These are phyloP conservation scores for Drosophila kohkoa DNA, from an alignment of 1,140 invertebrate genomes.

Conservation along the genomic window DNA sequence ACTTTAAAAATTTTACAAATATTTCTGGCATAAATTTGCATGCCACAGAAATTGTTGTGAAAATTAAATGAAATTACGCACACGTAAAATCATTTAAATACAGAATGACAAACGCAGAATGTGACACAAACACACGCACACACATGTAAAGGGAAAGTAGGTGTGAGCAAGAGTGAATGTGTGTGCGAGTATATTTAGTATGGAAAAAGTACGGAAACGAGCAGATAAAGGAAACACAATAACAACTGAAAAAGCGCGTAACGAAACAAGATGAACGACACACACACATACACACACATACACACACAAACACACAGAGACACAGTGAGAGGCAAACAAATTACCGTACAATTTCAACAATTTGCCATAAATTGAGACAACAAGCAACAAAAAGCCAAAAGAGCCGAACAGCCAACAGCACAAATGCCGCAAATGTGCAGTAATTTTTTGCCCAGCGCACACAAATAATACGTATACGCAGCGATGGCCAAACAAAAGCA, in stretches of 20 bases:
- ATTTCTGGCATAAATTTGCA: conserved; percentile 75
- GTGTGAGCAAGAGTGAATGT: not conserved
- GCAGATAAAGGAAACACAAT: conserved; percentile 41
- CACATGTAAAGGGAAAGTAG: not conserved
- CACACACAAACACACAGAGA: conserved; percentile 28
- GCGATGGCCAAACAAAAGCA: conserved; percentile 50
- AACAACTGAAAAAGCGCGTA: conserved; percentile 61
- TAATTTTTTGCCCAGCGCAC: conserved; percentile 75
- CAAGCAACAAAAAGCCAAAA: conserved; percentile 75
- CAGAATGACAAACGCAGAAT: conserved; percentile 58
- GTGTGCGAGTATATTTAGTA: conserved; percentile 12
- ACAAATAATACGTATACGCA: conserved; percentile 64
- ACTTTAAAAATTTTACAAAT: conserved; percentile 71
- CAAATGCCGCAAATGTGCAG: conserved; percentile 79
- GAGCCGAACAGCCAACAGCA: conserved; percentile 45
- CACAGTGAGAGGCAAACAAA: conserved; percentile 58
- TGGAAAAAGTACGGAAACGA: conserved; percentile 21
- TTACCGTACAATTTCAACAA: conserved; percentile 79
- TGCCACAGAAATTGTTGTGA: conserved; percentile 58
- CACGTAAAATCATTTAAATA: conserved; percentile 72
- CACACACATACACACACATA: conserved; percentile 33
- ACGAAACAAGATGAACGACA: conserved; percentile 50
- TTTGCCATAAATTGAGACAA: conserved; percentile 84
- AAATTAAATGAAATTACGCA: conserved; percentile 72
- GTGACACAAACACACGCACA: conserved; percentile 19